A percentile compares a stretch with the other conserved stretches of the same genome.
Evolutionary conservation across 2,113 vertebrate species (phyloP).

Genomic region (Tragulus kanchil): DNA sequence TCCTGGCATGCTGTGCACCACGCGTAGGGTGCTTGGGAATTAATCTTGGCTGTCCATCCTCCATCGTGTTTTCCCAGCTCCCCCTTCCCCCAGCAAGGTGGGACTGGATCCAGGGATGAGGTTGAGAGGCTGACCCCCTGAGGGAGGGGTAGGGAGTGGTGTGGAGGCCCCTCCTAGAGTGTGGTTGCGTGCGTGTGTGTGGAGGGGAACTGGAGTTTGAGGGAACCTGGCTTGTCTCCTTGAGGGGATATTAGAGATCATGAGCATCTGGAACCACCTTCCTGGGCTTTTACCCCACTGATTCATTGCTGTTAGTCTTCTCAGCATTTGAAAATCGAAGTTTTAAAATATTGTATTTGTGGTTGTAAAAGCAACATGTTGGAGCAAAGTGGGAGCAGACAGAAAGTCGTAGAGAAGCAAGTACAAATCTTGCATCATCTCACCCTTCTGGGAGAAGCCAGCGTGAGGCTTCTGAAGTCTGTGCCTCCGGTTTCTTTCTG

Average conservation of each 20-base stretch:
- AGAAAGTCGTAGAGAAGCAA: not conserved
- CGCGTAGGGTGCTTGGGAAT: accelerated
- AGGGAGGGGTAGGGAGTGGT: not conserved
- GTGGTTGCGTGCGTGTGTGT: not conserved
- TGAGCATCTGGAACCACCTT: not conserved
- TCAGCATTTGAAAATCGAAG: slow-evolving; percentile 3
- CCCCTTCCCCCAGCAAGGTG: not conserved
- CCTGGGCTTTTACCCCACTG: not conserved
- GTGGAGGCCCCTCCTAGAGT: not conserved
- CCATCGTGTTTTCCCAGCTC: not conserved
- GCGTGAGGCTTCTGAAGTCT: not conserved
- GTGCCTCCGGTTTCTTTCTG: not conserved
- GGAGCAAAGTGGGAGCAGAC: not conserved
- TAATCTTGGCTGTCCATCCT: not conserved
- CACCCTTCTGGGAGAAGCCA: not conserved
- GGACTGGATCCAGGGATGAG: not conserved
- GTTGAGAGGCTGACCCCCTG: not conserved
- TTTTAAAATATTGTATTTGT: slow-evolving; percentile 24
- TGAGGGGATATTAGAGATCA: not conserved
- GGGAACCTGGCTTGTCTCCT: not conserved
- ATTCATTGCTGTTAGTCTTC: not conserved
- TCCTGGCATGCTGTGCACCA: accelerated
- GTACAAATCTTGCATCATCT: not conserved
- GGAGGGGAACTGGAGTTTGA: not conserved
- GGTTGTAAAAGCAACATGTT: not conserved